Conservation (phyloP, 2,797 vertebrate species). For the Steatocranus sp. region DNA sequence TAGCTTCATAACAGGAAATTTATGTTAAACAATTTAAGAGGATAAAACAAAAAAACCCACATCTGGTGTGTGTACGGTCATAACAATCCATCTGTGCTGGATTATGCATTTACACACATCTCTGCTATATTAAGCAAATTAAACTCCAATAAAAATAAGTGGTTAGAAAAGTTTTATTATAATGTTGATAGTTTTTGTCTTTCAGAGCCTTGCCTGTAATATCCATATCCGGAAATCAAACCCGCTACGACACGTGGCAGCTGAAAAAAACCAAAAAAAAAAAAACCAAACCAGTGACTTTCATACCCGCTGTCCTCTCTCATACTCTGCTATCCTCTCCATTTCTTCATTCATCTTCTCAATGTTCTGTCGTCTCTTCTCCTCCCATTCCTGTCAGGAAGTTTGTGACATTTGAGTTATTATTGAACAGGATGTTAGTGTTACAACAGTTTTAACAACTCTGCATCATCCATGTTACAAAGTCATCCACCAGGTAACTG, state of each 20-base stretch:
- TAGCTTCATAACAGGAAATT: not conserved
- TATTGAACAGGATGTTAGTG: not conserved
- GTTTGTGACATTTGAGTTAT: not conserved
- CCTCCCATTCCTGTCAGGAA: slow-evolving; percentile 85
- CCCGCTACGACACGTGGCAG: rapidly evolving
- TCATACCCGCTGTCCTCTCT: slow-evolving; percentile 84
- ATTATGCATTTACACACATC: not conserved
- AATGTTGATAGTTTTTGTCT: not conserved
- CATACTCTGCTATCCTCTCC: slow-evolving; percentile 91
- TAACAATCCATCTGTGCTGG: not conserved
- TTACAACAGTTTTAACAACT: not conserved
- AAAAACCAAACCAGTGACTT: not conserved
- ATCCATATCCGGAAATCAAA: not conserved
- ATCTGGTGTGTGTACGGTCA: not conserved
- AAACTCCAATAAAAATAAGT: not conserved
- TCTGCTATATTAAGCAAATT: not conserved
- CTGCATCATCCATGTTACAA: not conserved
- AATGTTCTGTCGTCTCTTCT: slow-evolving; percentile 88
- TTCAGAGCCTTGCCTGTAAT: not conserved
- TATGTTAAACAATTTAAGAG: not conserved
- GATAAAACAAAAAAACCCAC: not conserved
- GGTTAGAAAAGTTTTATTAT: not conserved
- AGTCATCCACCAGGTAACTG: not conserved
- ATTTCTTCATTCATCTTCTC: slow-evolving; percentile 96
- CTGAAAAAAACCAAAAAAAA: too few species aligned